Evolutionary conservation across 2,113 vertebrate species (phyloP), one percentile per base, ranked within the genome.

Genomic region (Enhydra lutris): DNA sequence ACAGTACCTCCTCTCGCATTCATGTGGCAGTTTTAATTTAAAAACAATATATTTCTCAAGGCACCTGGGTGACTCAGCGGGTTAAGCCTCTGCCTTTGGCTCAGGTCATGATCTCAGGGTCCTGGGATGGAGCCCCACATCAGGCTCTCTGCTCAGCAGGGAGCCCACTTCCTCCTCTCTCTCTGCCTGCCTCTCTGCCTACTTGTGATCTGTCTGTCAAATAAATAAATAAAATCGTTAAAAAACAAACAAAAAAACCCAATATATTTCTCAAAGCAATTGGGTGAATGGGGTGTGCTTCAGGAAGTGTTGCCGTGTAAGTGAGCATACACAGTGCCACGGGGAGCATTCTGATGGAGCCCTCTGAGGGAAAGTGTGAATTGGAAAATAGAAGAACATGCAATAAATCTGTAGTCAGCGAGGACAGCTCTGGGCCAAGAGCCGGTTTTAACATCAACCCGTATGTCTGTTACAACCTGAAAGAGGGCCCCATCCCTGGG

Each of bases 261-360:
- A 55, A 55, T 55, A 55, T 13, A 20, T 71, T 84, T 95, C 81
- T 50, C 90, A 52, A 88, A 88, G 74, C 69, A 78, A 4, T 26
- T 47, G 10, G 2, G 23, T 0, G 0, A 88, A 14, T 4, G 26
- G 1, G 21, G 59, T 31, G 36, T 13, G 18, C 65, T 1, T 1
- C 6, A 34, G 50, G 76, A 76, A 39, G 4, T 34, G 23, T 42
- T 94, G 61, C 26, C 2, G 6, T n/a, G 69, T 34, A 39, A 71
- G 34, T 39, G 17, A 83, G 47, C 7, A 3, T 7, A 26, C 20
- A 0, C 9, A 65, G 59, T 59, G 47, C 23, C 59, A 34, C 24
- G 31, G 26, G 55, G 26, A 84, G 3, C 42, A 1, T 85, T 84
- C 42, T 7, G 18, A 93, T 10, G 3, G n/a, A 79, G 74, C 20